Conservation (phyloP, 2,888 invertebrate genomes). For the Elysia crispata region DNA sequence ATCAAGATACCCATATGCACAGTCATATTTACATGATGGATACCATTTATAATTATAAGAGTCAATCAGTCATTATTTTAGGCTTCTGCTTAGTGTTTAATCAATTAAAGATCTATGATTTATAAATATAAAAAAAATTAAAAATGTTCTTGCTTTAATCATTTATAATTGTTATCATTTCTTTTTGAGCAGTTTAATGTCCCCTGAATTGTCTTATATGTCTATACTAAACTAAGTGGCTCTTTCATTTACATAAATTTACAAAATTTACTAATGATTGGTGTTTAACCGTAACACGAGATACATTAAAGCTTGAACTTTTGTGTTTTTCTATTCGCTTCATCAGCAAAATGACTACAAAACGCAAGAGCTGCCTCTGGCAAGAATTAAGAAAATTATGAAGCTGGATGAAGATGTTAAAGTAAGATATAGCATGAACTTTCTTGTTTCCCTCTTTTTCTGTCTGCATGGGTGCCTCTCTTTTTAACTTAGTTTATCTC, state of each 20-base stretch:
- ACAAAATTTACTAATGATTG: not conserved
- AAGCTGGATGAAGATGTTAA: slow-evolving; percentile 98
- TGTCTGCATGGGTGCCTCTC: not conserved
- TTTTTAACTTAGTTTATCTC: not conserved
- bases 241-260: not conserved
- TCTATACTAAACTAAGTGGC: not conserved
- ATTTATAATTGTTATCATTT: no score
- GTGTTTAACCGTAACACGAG: not conserved
- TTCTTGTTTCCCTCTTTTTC: no score
- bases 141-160: no score
- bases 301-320: not conserved
- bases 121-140: no score
- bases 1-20: no score
- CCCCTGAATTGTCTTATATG: not conserved
- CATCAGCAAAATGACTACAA: slow-evolving; percentile 81
- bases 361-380: slow-evolving; percentile 94
- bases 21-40: no score
- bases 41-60: no score
- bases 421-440: slow-evolving; percentile 70
- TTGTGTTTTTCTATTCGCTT: not conserved
- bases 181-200: not conserved
- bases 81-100: no score
- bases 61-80: no score
- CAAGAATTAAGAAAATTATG: slow-evolving; percentile 99
- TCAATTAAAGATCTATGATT: no score